Evolutionary conservation across 2,888 invertebrate genomes (phyloP), one percentile per base, ranked within the genome.

Genomic region (Microplitis manilae): DNA sequence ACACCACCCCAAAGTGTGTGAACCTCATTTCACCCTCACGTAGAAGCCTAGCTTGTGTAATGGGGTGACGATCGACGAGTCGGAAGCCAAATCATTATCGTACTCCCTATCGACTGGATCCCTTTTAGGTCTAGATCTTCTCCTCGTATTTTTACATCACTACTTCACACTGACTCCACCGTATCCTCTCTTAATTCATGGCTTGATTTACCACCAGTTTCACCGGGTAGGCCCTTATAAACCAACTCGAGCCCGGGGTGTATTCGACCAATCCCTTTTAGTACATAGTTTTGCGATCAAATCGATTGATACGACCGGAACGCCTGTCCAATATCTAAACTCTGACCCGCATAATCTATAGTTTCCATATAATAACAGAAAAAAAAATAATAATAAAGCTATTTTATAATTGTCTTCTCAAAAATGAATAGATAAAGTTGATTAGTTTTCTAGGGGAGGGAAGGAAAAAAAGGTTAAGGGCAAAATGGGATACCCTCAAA

Each of bases 41-140:
- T 71, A 73, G 72, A 59, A 81, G 81, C 77, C 80, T 81, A 79
- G 80, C 78, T 79, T 80, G 80, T 79, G 82, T 86, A 85, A 87
- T 86, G 86, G 86, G 85, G 86, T 87, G 86, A 85, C 86, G 85
- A 87, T 87, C 85, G 84, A 82, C 82, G 82, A 84, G 81, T 68
- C 81, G 79, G 79, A 81, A 82, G 80, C 79, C 80, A 79, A 83
- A 83, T 83, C 82, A 81, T 79, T 78, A 76, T 62, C 69, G 69
- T 73, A 69, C 65, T 68, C 71, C 76, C 77, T 73, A 50, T 73
- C 59, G 78, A 38, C 76, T 61, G 30, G 30, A 75, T 75, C 72
- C 69, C 73, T 72, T 60, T 64, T 70, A 64, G 61, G 68, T 67
- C 72, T 77, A 41, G 68, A 67, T 73, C 74, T 74, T 15, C 13